Percentiles rank a stretch among this genome's conserved stretches.
Conservation (phyloP, 1,140 invertebrate genomes). For the Ylistrum balloti region DNA sequence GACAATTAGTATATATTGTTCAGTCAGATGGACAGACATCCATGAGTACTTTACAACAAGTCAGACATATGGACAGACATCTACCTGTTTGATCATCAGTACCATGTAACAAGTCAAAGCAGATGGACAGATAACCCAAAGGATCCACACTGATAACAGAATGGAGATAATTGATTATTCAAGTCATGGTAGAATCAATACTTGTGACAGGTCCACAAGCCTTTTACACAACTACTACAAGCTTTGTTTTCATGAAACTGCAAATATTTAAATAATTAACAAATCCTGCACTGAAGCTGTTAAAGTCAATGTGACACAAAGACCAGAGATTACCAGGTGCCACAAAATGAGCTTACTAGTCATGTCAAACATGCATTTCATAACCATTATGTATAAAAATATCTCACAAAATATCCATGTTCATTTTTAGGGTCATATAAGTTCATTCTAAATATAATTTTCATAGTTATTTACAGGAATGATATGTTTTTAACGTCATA, state of each 20-base stretch:
- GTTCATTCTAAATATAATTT: no score
- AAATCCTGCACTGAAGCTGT: background rate
- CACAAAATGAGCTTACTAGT: background rate
- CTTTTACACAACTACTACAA: background rate
- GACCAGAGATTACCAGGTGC: background rate
- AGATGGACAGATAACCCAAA: background rate
- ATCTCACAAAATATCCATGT: no score
- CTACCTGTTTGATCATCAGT: no score
- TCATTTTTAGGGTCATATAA: no score
- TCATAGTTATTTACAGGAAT: no score
- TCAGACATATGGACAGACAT: no score
- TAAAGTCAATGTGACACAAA: constrained; percentile 25
- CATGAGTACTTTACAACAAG: no score
- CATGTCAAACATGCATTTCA: background rate
- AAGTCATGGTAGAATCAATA: background rate
- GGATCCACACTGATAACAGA: background rate
- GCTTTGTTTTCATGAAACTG: constrained; percentile 38
- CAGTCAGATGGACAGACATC: no score
- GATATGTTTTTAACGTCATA: no score
- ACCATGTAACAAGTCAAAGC: background rate
- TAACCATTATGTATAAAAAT: no score
- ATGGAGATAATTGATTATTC: background rate
- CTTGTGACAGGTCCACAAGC: background rate
- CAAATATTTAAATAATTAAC: constrained; percentile 31
- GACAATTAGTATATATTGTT: background rate